Conservation (phyloP, 2,888 invertebrate genomes). For the Leptinotarsa rubiginosa region DNA sequence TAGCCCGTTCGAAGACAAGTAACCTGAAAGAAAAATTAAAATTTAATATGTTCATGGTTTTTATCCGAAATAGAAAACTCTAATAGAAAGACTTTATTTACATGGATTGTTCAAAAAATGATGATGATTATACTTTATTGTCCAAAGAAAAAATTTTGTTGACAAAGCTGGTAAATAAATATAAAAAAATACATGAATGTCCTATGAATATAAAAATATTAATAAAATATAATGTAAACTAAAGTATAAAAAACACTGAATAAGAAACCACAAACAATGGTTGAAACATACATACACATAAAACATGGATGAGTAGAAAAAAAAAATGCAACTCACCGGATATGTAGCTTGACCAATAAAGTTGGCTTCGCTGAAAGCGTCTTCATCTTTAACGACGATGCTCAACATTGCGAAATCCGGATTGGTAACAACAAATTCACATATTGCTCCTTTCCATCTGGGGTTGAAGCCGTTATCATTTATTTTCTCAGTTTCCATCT, state of each 20-base stretch:
- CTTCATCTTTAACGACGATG: slow-evolving; percentile 93
- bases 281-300: no score
- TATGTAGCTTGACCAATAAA: slow-evolving; percentile 96
- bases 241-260: no score
- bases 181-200: no score
- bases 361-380: slow-evolving; percentile 96
- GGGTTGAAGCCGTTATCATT: slow-evolving; percentile 96
- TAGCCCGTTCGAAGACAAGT: slow-evolving; percentile 86
- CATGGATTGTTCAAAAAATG: no score
- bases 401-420: slow-evolving; percentile 87
- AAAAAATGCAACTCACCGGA: slow-evolving; percentile 72
- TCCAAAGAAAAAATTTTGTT: no score
- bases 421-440: slow-evolving; percentile 84
- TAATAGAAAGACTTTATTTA: no score
- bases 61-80: no score
- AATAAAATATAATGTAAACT: no score
- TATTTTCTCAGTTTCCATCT: slow-evolving; percentile 79
- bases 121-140: no score
- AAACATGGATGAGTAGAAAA: not conserved
- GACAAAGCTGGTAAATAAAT: no score
- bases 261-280: no score
- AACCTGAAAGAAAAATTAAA: slow-evolving; percentile 66
- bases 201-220: no score
- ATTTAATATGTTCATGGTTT: not conserved
- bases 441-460: slow-evolving; percentile 85